phyloP scores from a whole-genome alignment of 2,888 invertebrate species.

The Pasiphila rectangulata region DNA sequence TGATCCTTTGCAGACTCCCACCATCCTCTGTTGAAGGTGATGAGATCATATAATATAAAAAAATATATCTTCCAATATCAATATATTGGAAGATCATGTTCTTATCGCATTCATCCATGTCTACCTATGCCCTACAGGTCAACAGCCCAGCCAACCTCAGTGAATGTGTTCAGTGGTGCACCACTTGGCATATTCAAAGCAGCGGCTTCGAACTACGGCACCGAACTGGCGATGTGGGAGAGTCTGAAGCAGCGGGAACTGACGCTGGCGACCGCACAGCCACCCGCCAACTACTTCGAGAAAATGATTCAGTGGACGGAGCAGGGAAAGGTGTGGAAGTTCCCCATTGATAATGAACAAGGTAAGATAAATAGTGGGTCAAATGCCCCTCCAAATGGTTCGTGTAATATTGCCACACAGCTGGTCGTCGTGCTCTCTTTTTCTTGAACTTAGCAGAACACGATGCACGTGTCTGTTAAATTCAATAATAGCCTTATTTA shows the following conservation, averaged over 20 bases:
- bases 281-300: slow-evolving; percentile 94
- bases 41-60: no score
- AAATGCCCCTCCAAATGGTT: no score
- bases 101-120: no score
- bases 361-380: slow-evolving; percentile 82
- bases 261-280: slow-evolving; percentile 83
- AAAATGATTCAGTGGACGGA: slow-evolving; percentile 97
- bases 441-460: no score
- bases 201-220: slow-evolving; percentile 57
- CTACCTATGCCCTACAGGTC: slow-evolving; percentile 7
- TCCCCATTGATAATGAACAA: slow-evolving; percentile 98
- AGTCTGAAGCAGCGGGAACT: slow-evolving; percentile 83
- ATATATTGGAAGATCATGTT: no score
- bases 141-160: slow-evolving; percentile 46
- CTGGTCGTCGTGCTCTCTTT: no score
- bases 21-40: no score
- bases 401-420: no score
- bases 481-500: no score
- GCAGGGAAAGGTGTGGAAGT: slow-evolving; percentile 96
- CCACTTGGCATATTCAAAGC: slow-evolving; percentile 84
- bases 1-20: no score
- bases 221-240: slow-evolving; percentile 85
- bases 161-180: slow-evolving; percentile 83
- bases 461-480: no score
- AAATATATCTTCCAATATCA: no score